Evolutionary conservation across 2,113 vertebrate species (phyloP).

Genomic region (Odocoileus hemionus): DNA sequence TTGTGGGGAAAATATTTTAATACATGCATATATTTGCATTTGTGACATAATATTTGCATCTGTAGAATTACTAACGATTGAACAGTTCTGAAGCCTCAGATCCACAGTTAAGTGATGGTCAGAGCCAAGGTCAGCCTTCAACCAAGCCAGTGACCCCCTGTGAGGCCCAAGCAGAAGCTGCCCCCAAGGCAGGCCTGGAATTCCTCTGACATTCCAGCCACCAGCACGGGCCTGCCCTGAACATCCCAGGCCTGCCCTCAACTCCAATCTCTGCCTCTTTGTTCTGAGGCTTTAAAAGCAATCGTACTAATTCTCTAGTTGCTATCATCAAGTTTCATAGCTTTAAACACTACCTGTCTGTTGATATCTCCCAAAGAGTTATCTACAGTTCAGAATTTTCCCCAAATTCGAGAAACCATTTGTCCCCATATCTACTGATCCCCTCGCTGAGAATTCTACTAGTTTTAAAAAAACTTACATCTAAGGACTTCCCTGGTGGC

Average conservation of each 20-base stretch:
- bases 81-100: background rate
- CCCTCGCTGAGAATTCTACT: no score
- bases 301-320: background rate
- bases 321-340: background rate
- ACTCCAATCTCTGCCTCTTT: background rate
- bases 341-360: background rate
- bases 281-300: background rate
- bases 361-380: background rate
- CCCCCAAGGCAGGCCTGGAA: background rate
- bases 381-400: background rate
- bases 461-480: background rate
- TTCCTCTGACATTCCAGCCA: background rate
- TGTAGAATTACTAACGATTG: background rate
- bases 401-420: background rate
- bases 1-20: background rate
- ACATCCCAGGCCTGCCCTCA: background rate
- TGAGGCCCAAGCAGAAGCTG: background rate
- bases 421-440: no score
- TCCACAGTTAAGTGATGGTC: background rate
- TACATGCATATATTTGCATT: no score
- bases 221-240: background rate
- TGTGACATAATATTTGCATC: background rate
- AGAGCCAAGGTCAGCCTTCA: background rate
- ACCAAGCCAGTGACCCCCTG: fast-evolving
- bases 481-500: background rate